Evolutionary conservation across 1,140 invertebrate genomes (phyloP), one percentile per base, ranked within the genome.

Genomic region (Neodiprion virginianus): DNA sequence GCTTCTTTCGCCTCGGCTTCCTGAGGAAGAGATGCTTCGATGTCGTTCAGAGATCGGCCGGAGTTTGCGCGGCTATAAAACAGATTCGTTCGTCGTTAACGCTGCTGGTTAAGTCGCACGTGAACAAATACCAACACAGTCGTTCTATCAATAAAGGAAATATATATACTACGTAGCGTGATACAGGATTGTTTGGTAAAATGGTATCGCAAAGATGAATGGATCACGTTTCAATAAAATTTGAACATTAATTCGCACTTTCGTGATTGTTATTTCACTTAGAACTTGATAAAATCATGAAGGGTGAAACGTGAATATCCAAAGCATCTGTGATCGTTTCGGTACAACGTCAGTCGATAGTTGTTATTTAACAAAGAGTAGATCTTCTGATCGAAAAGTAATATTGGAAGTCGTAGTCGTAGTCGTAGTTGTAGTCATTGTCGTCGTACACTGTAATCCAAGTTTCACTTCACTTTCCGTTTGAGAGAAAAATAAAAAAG

Each of bases 1-100:
- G 92, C 89, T 86, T 96, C 94, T 75, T 93, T 91, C 14, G 92
- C 93, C 78, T 92, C 91, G 17, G 90, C 88, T 79, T 95, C 93
- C 11, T 91, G 89, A 28, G 94, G 91, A 71, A 95, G 85, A 21
- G 80, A 82, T 48, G 85, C 86, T 80, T 90, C 90, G 74, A 90
- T 84, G 72, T 91, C 90, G 72, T 89, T 89, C 66, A 90, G 79
- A 21, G 89, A 89, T 61, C 90, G 86, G 48, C 86, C 89, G n/a
- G 89, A 86, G 21, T 89, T 89, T 48, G 87, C 86, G 7, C 87
- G 86, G 73, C 88, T 88, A 79, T 21, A 85, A 84, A 80, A 61
- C 69, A 74, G 69, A 49, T 17, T 68, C 21, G 53, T 61, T 61
- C 53, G 53, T 61, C 11, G 53, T 61, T 61, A 61, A 17, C 53